Evolutionary conservation across 2,797 vertebrate species (phyloP), one percentile per base, ranked within the genome.

Genomic region (Loris lydekkerianus): DNA sequence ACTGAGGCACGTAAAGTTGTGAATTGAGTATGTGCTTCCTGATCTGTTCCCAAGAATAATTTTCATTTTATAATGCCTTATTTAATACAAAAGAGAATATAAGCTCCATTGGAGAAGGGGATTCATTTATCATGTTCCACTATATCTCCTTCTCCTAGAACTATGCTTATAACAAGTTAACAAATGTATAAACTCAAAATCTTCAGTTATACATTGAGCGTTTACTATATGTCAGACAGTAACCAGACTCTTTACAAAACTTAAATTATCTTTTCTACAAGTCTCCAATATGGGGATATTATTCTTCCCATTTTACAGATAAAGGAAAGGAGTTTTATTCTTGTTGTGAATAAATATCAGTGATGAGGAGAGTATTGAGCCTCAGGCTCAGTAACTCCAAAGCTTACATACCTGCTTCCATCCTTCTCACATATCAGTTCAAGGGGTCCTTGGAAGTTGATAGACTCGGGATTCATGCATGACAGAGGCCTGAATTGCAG

Each of bases 11-110:
- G 40, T 86, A 63, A 65, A 94, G 21, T 53, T 94, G 63, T 91
- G 86, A 86, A 95, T 92, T 92, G 73, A 86, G 17, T 76, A 60
- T 91, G n/a, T 86, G 14, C 25, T 86, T 93, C 27, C 31, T 86
- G 73, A 25, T 70, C 89, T 87, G 58, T 87, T 91, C 72, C 23
- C 11, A 90, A 86, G 56, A 85, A 77, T 75, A 49, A 73, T 56
- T 83, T 87, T 27, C 87, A 1, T 69, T 89, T 94, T 83, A 67
- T 93, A 56, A 18, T 11, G 56, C 46, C 34, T 70, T 91, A 53
- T 37, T 13, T 10, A 65, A 18, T 61, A 27, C n/a, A 53, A 58
- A 84, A n/a, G 43, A 69, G 27, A 94, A 67, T 18, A 0, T 60
- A 92, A 77, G 18, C 18, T 49, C n/a, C 34, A 25, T 84, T 49